Evolutionary conservation across 1,140 invertebrate genomes (phyloP).

Genomic region (Paralvinella palmiformis): DNA sequence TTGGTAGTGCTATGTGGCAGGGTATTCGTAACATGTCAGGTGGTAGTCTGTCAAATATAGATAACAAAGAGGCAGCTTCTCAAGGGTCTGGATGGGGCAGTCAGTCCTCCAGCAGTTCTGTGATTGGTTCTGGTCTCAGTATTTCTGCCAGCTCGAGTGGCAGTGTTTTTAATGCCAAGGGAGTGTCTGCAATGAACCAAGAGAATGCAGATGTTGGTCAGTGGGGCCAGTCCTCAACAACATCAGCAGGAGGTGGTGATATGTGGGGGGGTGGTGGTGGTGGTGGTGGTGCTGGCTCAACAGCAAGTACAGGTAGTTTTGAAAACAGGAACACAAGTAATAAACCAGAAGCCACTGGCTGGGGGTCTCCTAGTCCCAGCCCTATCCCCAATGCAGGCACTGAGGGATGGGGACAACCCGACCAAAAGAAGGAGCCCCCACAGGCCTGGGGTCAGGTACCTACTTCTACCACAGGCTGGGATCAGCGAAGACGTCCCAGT

Average conservation of each 20-base stretch:
- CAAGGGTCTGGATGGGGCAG: background rate
- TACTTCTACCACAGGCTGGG: background rate
- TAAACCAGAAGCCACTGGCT: constrained; percentile 9
- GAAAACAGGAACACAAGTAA: background rate
- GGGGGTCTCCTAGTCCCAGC: constrained; percentile 15
- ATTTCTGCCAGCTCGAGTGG: too few species aligned
- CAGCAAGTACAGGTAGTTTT: too few species aligned
- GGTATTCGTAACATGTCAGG: too few species aligned
- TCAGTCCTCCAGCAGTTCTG: background rate
- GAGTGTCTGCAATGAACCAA: too few species aligned
- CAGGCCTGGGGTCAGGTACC: constrained; percentile 23
- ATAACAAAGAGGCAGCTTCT: background rate
- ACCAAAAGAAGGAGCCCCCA: constrained; percentile 31
- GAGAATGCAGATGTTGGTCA: too few species aligned
- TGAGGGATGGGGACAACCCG: constrained; percentile 19
- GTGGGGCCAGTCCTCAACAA: too few species aligned
- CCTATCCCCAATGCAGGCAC: constrained; percentile 19
- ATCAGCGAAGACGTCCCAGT: background rate
- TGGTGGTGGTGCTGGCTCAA: too few species aligned
- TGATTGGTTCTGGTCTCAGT: constrained; percentile 5
- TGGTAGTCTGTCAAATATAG: too few species aligned
- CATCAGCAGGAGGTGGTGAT: too few species aligned
- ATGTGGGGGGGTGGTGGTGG: background rate
- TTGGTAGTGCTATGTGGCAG: background rate
- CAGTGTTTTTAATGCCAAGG: too few species aligned